Evolutionary conservation across 2,888 invertebrate genomes (phyloP), one percentile per base, ranked within the genome.

Genomic region (Noctua fimbriata): DNA sequence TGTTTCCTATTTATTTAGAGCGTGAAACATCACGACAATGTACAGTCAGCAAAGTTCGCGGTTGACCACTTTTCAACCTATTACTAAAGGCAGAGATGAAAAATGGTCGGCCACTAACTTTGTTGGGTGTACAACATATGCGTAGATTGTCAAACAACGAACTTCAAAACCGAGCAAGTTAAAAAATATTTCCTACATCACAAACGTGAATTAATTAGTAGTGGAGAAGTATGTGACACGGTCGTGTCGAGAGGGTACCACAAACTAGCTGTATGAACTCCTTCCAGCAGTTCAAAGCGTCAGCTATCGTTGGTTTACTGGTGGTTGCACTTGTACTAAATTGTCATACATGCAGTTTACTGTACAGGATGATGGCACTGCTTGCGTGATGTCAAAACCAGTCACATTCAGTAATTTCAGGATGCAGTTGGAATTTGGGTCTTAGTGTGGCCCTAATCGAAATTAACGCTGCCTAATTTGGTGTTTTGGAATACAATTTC

Each of bases 201-300:
- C 67, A 80, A 69, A 76, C 77, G 52, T 47, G 36, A 69, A 67
- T 55, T 69, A 28, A 69, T 75, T 16, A 63, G 10, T 63, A 76
- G 77, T 83, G 83, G 72, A 52, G 65, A 78, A 60, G n/a, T 28
- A 41, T 41, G 32, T 7, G 55, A 69, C 36, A 18, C 2, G 36
- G 55, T 49, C 18, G 41, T 49, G 16, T 58, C 63, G 21, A 55
- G 70, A 73, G 44, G 18, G 36, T 3, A 47, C 32, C 52, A 21
- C 21, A 52, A 21, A 21, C n/a, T 47, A 44, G n/a, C 52, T 63
- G 12, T 44, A 58, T 60, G 16, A n/a, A 76, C 16, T 60, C 3
- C 3, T 76, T 28, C 47, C 55, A 24, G 32, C 9, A 6, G 12
- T 21, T 4, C 16, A 21, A 47, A 7, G n/a, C 32, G n/a, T 9